Conservation (phyloP, 2,888 invertebrate species). For the Heterodera filipjevi region DNA sequence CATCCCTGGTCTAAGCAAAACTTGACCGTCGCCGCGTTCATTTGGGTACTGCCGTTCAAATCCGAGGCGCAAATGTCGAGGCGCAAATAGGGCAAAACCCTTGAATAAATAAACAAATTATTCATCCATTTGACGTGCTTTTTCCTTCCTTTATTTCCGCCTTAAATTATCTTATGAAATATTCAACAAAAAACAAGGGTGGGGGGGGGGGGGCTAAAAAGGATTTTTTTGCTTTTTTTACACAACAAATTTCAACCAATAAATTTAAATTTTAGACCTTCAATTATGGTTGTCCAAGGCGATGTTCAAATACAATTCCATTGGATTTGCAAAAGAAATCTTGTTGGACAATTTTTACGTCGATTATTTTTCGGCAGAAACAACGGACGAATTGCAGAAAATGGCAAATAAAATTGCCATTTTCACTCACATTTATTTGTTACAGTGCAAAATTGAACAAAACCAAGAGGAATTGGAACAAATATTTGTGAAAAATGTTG, state of each 20-base stretch:
- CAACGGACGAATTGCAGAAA: neutral
- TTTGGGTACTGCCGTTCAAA: no score
- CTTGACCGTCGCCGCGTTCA: no score
- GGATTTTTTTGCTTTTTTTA: no score
- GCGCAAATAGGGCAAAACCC: no score
- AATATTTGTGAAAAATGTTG: neutral
- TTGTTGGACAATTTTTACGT: neutral
- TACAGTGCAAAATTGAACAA: neutral
- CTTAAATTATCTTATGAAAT: no score
- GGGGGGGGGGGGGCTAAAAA: no score
- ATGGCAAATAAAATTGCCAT: neutral
- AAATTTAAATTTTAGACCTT: neutral
- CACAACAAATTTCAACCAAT: neutral
- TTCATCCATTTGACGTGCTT: no score
- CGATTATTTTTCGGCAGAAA: conserved; percentile 1
- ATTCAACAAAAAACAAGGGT: no score
- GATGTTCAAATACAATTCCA: neutral
- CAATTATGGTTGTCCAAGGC: neutral
- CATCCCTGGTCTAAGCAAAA: no score
- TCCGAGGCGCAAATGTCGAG: no score
- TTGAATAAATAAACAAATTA: no score
- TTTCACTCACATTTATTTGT: conserved; percentile 3
- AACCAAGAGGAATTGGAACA: neutral
- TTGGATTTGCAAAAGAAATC: neutral
- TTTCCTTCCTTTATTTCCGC: no score